Evolutionary conservation across 2,888 invertebrate species (phyloP), one percentile per base, ranked within the genome.

Genomic region (Seira ritae): DNA sequence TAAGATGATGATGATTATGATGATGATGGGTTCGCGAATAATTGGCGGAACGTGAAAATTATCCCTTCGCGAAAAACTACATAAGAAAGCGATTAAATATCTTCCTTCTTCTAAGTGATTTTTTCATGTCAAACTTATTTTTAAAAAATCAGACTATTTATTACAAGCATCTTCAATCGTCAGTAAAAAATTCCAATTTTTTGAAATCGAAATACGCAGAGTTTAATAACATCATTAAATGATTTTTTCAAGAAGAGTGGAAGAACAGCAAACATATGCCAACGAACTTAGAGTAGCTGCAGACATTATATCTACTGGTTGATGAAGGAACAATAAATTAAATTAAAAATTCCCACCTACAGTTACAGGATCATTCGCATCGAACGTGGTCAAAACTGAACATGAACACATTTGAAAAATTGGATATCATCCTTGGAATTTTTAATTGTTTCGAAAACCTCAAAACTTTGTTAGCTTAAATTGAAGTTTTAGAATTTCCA

Each of bases 1-100:
- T 55, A 55, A 55, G 55, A 55, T 12, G 6, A n/a, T n/a, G n/a
- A n/a, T n/a, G n/a, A n/a, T n/a, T n/a, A n/a, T 42, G 12, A 42
- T 6, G 42, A 42, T 42, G 42, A n/a, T 55, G 17, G 55, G 3
- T 55, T 55, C 15, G 55, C 55, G 15, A 55, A 17, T 8, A 55
- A 55, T 55, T 55, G 55, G 55, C 55, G 15, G 12, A 8, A 55
- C 15, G 55, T 55, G 55, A 55, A 55, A 55, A 55, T 55, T 8
- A 31, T 55, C 8, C 6, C 3, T 55, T 55, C n/a, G 55, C 12
- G n/a, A 55, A 55, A 55, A 55, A 55, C 6, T 55, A 55, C 55
- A 55, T 55, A 55, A 55, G 55, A 55, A 55, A 55, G n/a, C 55
- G 55, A 55, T 55, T 42, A n/a, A n/a, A n/a, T 31, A 55, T 55